These are phyloP conservation scores for Phaethornis superciliosus DNA, from an alignment of 2,113 vertebrate species.

Conservation along the genomic window DNA sequence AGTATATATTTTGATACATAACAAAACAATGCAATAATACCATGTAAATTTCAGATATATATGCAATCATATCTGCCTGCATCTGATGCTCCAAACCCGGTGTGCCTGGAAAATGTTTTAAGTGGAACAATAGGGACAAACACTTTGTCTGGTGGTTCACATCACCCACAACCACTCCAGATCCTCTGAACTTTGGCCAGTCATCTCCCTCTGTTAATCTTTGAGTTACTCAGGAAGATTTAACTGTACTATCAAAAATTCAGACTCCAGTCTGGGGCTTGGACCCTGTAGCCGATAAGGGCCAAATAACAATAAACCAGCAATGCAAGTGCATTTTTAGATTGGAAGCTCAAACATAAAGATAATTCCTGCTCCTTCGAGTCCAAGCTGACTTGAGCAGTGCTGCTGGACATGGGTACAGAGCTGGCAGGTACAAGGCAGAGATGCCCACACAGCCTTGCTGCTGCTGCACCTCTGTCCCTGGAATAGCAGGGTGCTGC, in stretches of 20 bases:
- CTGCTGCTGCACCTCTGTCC: neutral
- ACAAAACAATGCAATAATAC: neutral
- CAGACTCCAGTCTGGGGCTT: neutral
- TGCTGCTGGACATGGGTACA: fast-evolving
- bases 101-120: neutral
- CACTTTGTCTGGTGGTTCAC: neutral
- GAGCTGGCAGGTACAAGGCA: fast-evolving
- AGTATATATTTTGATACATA: neutral
- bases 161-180: slow-evolving; percentile 6
- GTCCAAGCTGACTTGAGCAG: neutral
- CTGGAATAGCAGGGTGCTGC: neutral
- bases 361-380: neutral
- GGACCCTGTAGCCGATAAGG: neutral
- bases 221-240: slow-evolving; percentile 16
- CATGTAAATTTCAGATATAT: neutral
- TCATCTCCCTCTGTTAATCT: neutral
- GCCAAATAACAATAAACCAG: neutral
- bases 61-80: neutral
- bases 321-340: neutral
- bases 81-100: neutral
- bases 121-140: neutral
- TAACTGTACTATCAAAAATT: slow-evolving; percentile 26
- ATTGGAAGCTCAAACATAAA: fast-evolving
- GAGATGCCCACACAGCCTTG: neutral
- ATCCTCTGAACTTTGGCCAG: slow-evolving; percentile 19